Conservation (phyloP, 2,888 invertebrate genomes). For the Baronia brevicornis region DNA sequence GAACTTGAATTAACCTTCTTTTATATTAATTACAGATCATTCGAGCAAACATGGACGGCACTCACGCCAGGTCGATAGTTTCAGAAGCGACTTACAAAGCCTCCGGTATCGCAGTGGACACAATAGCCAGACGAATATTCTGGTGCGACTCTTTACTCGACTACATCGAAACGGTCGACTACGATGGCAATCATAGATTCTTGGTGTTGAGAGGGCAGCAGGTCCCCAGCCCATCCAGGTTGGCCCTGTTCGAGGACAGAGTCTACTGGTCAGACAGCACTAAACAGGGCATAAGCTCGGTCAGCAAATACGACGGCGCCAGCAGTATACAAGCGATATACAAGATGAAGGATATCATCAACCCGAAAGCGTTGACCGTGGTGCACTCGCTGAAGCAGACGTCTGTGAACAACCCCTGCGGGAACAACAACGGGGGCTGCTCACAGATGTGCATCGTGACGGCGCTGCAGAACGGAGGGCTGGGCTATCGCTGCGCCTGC, state of each 20-base stretch:
- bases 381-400: conserved; percentile 87
- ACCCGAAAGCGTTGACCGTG: conserved; percentile 89
- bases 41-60: conserved; percentile 96
- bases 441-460: conserved; percentile 96
- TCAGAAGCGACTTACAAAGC: conserved; percentile 96
- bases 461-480: conserved; percentile 79
- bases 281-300: conserved; percentile 90
- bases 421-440: conserved; percentile 90
- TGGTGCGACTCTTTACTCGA: conserved; percentile 98
- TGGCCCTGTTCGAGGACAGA: conserved; percentile 89
- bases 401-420: conserved; percentile 87
- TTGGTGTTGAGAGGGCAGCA: conserved; percentile 87
- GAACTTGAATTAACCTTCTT: no score
- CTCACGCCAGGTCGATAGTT: conserved; percentile 86
- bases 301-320: conserved; percentile 89
- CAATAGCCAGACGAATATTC: conserved; percentile 91
- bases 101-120: conserved; percentile 92
- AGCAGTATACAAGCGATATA: conserved; percentile 86
- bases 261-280: conserved; percentile 95
- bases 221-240: conserved; percentile 89
- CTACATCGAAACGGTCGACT: conserved; percentile 97
- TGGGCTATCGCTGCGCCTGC: conserved; percentile 94
- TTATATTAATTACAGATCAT: conserved; percentile 67
- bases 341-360: conserved; percentile 85
- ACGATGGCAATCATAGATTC: conserved; percentile 88